Conservation (phyloP, 92 coral and sea anemone species). For the Epizoanthus fatuus region DNA sequence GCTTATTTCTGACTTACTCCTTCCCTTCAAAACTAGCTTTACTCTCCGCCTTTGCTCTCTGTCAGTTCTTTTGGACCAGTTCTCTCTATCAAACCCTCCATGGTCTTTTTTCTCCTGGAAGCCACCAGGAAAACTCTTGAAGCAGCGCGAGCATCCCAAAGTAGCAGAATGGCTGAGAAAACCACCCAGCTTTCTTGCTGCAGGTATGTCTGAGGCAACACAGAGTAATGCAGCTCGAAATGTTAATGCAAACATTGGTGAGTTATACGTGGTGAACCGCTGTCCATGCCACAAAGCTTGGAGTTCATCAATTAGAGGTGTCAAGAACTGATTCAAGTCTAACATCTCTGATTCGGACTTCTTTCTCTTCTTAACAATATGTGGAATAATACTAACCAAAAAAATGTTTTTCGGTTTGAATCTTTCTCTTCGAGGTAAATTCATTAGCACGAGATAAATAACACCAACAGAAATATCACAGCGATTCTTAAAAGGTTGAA, state of each 20-base stretch:
- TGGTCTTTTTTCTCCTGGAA: slow-evolving; percentile 68
- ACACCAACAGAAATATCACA: slow-evolving; percentile 37
- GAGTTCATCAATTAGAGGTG: neutral
- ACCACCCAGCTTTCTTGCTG: slow-evolving; percentile 62
- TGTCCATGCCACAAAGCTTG: neutral
- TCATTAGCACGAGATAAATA: slow-evolving; percentile 33
- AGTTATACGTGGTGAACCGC: too few species aligned
- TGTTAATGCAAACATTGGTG: too few species aligned
- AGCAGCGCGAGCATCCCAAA: slow-evolving; percentile 68
- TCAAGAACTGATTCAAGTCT: neutral
- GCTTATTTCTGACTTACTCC: slow-evolving; percentile 33
- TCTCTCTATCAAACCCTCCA: slow-evolving; percentile 59
- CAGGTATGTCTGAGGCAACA: neutral
- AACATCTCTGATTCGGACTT: neutral
- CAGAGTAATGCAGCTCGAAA: too few species aligned
- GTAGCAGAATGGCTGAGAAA: slow-evolving; percentile 58
- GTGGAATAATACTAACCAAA: neutral
- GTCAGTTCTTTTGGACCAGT: slow-evolving; percentile 50
- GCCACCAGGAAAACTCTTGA: slow-evolving; percentile 63
- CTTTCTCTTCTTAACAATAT: neutral
- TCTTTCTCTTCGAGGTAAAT: slow-evolving; percentile 37
- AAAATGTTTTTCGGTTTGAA: neutral
- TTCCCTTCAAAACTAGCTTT: slow-evolving; percentile 17
- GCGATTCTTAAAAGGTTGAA: slow-evolving; percentile 10
- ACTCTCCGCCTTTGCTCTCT: slow-evolving; percentile 19